Evolutionary conservation across 2,888 invertebrate species (phyloP), one percentile per base, ranked within the genome.

Genomic region (Calameuta pallipes): DNA sequence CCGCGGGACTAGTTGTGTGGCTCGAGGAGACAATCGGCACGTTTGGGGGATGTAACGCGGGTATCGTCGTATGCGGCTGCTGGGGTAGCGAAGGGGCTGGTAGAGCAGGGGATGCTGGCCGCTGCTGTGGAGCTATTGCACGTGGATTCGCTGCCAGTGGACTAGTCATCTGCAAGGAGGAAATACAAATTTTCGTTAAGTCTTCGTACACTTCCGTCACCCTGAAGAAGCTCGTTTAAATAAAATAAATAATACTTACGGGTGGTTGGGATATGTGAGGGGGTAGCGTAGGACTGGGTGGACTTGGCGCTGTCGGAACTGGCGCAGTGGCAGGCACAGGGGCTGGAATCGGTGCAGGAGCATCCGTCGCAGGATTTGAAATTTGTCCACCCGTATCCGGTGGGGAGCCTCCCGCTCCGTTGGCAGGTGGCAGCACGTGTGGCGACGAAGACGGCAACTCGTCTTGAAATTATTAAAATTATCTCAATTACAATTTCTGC

Each of bases 311-410:
- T 84, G 94, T 94, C 86, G 94, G 94, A 85, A 94, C 94, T 82
- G 94, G 94, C 86, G 94, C 92, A 84, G 94, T 93, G 87, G 95
- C 95, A 86, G 95, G 95, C 88, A 95, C 95, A 86, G 95, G 95
- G 87, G 95, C 94, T 81, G 95, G 95, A 83, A 95, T 95, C 85
- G 94, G 94, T 84, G 94, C 94, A 85, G 93, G 92, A 86, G 93
- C 93, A 85, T 95, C 94, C 84, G 95, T 93, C 87, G 93, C 93
- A 80, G 93, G 91, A 85, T 91, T 91, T 76, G 91, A 91, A 86
- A 90, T 91, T 87, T 91, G 91, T 82, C 91, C 91, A 84, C 91
- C 91, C 82, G 91, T 91, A 82, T 91, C 91, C 82, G 91, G 90
- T 85, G 91, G 91, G 80, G 91, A 90, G 83, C 91, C 90, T 83